Base-by-base conservation (phyloP, 2,113 vertebrate species). In the Calidris pugnax region DNA sequence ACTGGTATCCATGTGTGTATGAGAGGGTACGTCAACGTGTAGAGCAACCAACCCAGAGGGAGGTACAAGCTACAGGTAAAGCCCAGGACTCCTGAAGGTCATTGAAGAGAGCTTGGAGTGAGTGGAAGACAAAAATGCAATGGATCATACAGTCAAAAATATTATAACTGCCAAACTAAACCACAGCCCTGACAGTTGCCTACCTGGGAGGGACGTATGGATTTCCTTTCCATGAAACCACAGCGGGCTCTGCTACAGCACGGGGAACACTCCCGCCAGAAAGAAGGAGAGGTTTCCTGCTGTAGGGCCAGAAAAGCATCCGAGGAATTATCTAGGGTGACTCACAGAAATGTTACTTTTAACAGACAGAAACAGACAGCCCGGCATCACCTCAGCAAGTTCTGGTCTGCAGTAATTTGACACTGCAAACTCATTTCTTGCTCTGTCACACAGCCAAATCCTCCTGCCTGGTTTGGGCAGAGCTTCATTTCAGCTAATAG, bases 211-310 rank as follows among this genome's bases (percentile, higher is more conserved):
- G 21, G 67, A 85, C 30, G n/a, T 6, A 35, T 2, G 17, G 35
- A 85, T 95, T 93, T 85, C 35, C 76, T 76, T 79, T 73, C 85
- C 68, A 2, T 39, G 26, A 87, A 95, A 85, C 45, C 62, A 62
- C 79, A 92, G 21, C 53, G 83, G 48, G 18, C 21, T 82, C 66
- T 79, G 39, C 57, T 69, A 32, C 27, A 43, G n/a, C 33, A 85
- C 22, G 56, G 33, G 53, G 30, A 43, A 94, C 92, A 83, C 57
- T 96, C 63, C 45, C 27, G 85, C n/a, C 37, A 79, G 37, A 53
- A 82, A 84, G 51, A 50, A 87, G 73, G 77, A 93, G 39, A 87
- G 18, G 12, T 68, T 82, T 94, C 74, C 85, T 72, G 56, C 23
- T 78, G 23, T 14, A 75, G 13, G 21, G 47, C 16, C 35, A 83